Evolutionary conservation across 2,113 vertebrate genomes (phyloP), one percentile per base, ranked within the genome.

Genomic region (Argyrosomus japonicus): DNA sequence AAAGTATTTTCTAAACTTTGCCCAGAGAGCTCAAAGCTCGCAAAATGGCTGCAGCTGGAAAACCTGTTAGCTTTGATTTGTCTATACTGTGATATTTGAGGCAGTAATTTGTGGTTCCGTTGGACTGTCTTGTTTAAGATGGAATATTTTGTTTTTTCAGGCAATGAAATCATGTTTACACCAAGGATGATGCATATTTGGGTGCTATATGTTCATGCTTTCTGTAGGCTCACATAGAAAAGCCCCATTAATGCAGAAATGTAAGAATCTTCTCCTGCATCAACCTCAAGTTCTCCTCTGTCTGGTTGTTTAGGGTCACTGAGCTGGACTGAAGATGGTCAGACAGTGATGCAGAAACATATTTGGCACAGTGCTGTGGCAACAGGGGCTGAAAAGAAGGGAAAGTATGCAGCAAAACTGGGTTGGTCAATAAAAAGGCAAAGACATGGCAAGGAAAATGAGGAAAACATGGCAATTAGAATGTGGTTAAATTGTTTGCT

Each of bases 361-460:
- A 65, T 77, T 84, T 88, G 83, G 83, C 77, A 75, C 36, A 54
- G 43, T 0, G 2, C 21, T 64, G 73, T 32, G 72, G 45, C 60
- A 21, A 32, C 53, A 64, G 76, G 76, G 53, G 25, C 69, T 61
- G 68, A 60, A 48, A 23, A n/a, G 27, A 70, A 45, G 56, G 54
- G 48, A 58, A 77, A 81, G 64, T 68, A 81, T 58, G 51, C 64
- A 75, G 43, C 62, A 32, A 81, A 88, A 84, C 6, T 72, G 77
- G 72, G 51, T 69, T 60, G 75, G 75, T 73, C 60, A 60, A 72
- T 63, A 58, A 58, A 27, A 74, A 43, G 47, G 17, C 62, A 69
- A 82, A 67, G 48, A 75, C 11, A 48, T 67, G 25, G 69, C 27
- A 75, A 60, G 48, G 36, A 62, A 78, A 45, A 32, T 1, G 58